Conservation (phyloP, 2,888 invertebrate species). For the Drosophila koepferae region DNA sequence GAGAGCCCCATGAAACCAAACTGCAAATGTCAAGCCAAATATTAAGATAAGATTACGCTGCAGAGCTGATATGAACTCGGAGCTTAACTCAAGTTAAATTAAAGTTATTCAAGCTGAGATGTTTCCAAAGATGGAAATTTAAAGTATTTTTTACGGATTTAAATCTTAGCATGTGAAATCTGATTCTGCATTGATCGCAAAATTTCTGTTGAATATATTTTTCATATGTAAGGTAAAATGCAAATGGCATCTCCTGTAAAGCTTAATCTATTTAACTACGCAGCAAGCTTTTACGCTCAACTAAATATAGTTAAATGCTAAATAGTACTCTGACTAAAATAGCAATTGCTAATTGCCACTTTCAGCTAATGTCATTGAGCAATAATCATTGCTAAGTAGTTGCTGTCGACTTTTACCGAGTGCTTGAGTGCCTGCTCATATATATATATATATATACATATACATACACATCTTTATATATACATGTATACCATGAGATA, state of each 20-base stretch:
- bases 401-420: conserved; percentile 21
- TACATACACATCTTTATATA: no score
- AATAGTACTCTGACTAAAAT: neutral
- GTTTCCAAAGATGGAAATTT: neutral
- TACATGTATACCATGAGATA: conserved; percentile 20
- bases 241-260: neutral
- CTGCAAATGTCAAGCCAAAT: conserved; percentile 44
- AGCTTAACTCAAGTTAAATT: neutral
- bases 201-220: neutral
- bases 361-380: conserved; percentile 34
- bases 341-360: conserved; percentile 18
- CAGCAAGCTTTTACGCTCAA: neutral
- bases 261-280: neutral
- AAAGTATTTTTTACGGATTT: neutral
- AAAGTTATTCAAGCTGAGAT: neutral
- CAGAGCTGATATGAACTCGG: conserved; percentile 7
- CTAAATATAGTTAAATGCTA: conserved; percentile 1
- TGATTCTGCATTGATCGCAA: no score
- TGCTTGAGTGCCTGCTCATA: neutral
- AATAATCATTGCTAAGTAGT: conserved; percentile 28
- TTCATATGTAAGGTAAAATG: neutral
- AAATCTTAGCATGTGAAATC: neutral
- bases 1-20: conserved; percentile 30
- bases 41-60: conserved; percentile 14
- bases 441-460: neutral